These are phyloP conservation scores for Tokudaia tokunoshimensis DNA, from an alignment of 2,797 vertebrate genomes.

Conservation along the genomic window DNA sequence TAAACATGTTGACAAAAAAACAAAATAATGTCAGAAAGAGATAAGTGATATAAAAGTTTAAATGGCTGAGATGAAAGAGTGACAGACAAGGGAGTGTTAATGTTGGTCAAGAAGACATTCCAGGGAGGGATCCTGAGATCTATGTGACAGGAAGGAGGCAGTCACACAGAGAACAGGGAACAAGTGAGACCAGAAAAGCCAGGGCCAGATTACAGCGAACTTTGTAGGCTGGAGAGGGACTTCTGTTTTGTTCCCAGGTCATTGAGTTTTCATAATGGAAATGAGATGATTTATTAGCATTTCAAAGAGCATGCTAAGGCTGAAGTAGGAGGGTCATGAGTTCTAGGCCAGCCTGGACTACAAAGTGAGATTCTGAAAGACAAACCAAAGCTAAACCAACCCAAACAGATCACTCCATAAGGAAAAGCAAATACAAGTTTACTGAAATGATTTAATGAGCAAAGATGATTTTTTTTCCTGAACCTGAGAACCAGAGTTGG, in stretches of 20 bases:
- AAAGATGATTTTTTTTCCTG: background rate
- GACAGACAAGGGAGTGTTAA: background rate
- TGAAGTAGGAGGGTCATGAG: background rate
- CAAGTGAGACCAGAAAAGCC: background rate
- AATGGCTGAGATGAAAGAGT: slow-evolving; percentile 6
- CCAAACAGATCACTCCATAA: slow-evolving; percentile 53
- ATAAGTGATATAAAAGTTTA: background rate
- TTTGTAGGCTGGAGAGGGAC: background rate
- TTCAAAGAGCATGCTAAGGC: background rate
- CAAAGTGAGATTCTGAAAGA: background rate
- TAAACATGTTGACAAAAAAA: slow-evolving; percentile 17
- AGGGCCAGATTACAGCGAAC: background rate
- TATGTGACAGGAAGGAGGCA: background rate
- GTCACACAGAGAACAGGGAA: background rate
- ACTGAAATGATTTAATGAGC: background rate
- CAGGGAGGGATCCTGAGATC: slow-evolving; percentile 1
- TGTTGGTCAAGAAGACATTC: slow-evolving; percentile 22
- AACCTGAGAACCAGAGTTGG: background rate
- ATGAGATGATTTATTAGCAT: slow-evolving; percentile 35
- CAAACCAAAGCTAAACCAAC: background rate
- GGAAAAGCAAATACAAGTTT: slow-evolving; percentile 11
- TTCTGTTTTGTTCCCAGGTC: slow-evolving; percentile 35
- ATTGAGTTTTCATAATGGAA: background rate
- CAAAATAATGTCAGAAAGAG: background rate
- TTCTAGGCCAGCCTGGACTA: background rate